phyloP scores from a whole-genome alignment of 2,888 invertebrate genomes.

The Sericinus montela region DNA sequence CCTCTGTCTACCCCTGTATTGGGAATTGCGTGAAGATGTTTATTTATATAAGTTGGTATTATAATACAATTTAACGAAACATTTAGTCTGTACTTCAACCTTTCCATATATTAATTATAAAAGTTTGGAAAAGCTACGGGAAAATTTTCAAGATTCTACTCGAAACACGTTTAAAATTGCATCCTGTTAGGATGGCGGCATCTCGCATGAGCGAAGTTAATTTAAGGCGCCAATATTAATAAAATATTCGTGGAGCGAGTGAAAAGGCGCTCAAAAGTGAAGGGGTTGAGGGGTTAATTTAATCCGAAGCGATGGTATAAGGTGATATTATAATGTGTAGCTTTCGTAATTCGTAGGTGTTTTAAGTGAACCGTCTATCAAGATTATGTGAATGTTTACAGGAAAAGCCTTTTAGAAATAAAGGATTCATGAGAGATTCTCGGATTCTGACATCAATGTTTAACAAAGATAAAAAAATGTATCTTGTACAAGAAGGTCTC shows the following conservation, averaged over 20 bases:
- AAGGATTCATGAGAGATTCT: too few relatives aligned
- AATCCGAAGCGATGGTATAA: slow-evolving; percentile 34
- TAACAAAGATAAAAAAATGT: too few relatives aligned
- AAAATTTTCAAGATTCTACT: slow-evolving; percentile 1
- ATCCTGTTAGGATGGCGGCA: slow-evolving; percentile 14
- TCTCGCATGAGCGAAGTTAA: slow-evolving; percentile 30
- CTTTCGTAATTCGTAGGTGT: slow-evolving; percentile 11
- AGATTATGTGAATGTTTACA: slow-evolving; percentile 6
- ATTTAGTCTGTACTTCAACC: too few relatives aligned
- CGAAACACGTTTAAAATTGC: slow-evolving; percentile 20
- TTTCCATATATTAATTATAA: background rate
- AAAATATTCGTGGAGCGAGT: slow-evolving; percentile 50
- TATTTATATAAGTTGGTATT: too few relatives aligned
- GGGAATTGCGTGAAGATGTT: too few relatives aligned
- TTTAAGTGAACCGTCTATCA: slow-evolving; percentile 14
- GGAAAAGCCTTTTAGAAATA: too few relatives aligned
- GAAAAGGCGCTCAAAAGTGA: slow-evolving; percentile 35
- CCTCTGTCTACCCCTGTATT: too few relatives aligned
- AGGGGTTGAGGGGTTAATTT: slow-evolving; percentile 37
- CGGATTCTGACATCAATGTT: too few relatives aligned
- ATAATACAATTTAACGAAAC: too few relatives aligned
- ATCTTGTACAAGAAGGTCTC: too few relatives aligned
- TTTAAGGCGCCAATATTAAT: slow-evolving; percentile 50
- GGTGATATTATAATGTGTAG: slow-evolving; percentile 30
- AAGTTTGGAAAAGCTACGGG: background rate